Conservation (phyloP, 92 coral and sea anemone genomes). For the Meandrina meandrites region DNA sequence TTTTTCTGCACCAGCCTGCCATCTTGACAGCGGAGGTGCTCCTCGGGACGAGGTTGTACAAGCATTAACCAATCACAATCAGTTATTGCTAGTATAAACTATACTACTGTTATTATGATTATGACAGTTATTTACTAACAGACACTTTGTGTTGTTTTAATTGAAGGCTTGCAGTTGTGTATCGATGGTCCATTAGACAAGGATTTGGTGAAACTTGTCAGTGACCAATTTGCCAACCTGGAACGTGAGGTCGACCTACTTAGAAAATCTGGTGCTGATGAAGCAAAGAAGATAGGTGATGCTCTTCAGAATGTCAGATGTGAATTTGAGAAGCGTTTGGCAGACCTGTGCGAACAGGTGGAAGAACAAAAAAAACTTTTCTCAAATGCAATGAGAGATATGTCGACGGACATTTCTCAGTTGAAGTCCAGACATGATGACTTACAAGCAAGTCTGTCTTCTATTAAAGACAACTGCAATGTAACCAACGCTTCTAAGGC, state of each 20-base stretch:
- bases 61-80: too few relatives aligned
- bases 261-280: conserved; percentile 35
- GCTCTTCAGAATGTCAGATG: conserved; percentile 33
- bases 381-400: not conserved
- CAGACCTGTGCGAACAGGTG: too few relatives aligned
- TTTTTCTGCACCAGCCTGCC: too few relatives aligned
- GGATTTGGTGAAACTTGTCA: conserved; percentile 65
- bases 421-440: too few relatives aligned
- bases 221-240: conserved; percentile 50
- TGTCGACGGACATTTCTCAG: too few relatives aligned
- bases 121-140: too few relatives aligned
- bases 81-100: too few relatives aligned
- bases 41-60: too few relatives aligned
- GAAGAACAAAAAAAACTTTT: not conserved
- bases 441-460: not conserved
- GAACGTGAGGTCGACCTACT: conserved; percentile 21
- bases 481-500: not conserved
- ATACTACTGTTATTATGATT: too few relatives aligned
- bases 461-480: not conserved
- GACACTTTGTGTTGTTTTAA: too few relatives aligned
- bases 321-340: conserved; percentile 34
- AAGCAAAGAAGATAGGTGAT: conserved; percentile 44
- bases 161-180: conserved; percentile 72
- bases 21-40: too few relatives aligned
- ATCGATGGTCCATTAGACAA: conserved; percentile 68